phyloP scores from a whole-genome alignment of 2,888 invertebrate species.

The Eudasyphora cyanicolor region DNA sequence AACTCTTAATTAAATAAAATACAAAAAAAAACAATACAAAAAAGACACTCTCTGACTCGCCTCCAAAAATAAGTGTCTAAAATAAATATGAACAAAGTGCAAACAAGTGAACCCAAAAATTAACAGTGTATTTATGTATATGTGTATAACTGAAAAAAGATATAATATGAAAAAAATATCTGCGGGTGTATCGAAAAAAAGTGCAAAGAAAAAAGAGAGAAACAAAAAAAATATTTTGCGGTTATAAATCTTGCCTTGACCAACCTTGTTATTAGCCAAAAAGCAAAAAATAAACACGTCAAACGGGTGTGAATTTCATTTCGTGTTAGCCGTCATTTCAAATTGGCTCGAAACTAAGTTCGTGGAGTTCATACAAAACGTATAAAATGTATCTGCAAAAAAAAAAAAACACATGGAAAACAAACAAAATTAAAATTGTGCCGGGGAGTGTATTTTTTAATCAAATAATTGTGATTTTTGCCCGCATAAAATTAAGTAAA shows the following conservation, averaged over 20 bases:
- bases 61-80: no score
- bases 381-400: no score
- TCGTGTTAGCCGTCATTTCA: constrained; percentile 5
- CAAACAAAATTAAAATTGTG: neutral
- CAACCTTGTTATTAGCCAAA: constrained; percentile 46
- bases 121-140: no score
- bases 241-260: constrained; percentile 54
- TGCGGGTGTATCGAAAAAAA: constrained; percentile 17
- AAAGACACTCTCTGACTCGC: no score
- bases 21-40: neutral
- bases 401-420: neutral
- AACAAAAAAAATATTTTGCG: neutral
- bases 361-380: neutral
- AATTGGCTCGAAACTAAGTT: constrained; percentile 10
- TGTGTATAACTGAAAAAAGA: neutral
- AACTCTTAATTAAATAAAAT: neutral
- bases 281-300: constrained; percentile 46
- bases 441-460: neutral
- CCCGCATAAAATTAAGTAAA: no score
- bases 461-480: neutral
- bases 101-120: neutral
- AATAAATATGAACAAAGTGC: constrained; percentile 2
- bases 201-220: constrained; percentile 9
- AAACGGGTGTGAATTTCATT: constrained; percentile 48
- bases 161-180: neutral